Conservation (phyloP, 2,113 vertebrate species). For the Sinocyclocheilus anophthalmus region DNA sequence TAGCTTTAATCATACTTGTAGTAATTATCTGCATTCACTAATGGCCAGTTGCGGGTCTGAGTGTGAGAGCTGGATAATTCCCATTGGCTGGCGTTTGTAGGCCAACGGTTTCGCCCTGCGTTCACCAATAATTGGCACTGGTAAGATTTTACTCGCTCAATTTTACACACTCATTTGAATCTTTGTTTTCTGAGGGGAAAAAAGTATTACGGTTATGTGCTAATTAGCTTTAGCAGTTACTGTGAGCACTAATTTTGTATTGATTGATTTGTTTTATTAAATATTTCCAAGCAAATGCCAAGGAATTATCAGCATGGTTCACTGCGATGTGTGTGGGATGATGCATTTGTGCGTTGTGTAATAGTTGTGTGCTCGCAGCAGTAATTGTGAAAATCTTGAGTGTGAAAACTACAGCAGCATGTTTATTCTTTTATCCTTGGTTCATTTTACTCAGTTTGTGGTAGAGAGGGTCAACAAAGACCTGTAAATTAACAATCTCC, state of each 20-base stretch:
- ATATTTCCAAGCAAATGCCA: slow-evolving; percentile 2
- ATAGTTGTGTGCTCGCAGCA: not conserved
- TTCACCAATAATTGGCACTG: not conserved
- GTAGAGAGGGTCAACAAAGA: not conserved
- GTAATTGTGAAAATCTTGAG: not conserved
- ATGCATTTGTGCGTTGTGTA: not conserved
- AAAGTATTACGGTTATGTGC: not conserved
- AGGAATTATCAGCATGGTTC: not conserved
- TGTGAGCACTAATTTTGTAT: not conserved
- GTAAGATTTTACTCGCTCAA: not conserved
- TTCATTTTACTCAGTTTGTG: not conserved
- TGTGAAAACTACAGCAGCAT: no score
- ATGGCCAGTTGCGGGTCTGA: not conserved
- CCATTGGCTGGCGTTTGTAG: not conserved
- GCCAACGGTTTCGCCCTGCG: not conserved
- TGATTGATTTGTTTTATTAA: slow-evolving; percentile 3
- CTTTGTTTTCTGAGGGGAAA: not conserved
- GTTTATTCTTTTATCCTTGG: not conserved
- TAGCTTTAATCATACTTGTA: not conserved
- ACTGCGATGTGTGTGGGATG: not conserved
- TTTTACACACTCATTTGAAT: not conserved
- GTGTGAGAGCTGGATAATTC: no score
- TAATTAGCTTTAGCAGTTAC: not conserved
- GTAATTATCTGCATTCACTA: not conserved
- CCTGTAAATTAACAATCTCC: not conserved